phyloP scores from a whole-genome alignment of 2,888 invertebrate genomes.

The Leucoptera coffeella region DNA sequence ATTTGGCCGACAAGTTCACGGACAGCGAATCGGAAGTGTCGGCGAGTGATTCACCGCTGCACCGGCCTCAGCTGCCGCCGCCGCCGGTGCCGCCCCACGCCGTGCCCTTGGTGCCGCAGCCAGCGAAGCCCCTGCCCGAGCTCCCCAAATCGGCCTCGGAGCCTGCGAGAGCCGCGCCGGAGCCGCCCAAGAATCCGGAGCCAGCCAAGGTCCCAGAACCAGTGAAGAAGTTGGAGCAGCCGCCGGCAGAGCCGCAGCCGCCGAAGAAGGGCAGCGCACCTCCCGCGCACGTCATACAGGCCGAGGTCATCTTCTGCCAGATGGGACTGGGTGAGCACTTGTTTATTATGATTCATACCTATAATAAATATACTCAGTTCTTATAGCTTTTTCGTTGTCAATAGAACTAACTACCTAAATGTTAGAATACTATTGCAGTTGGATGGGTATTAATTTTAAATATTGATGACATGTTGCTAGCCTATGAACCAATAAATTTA shows the following conservation, averaged over 20 bases:
- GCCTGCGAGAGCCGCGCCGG: slow-evolving; percentile 10
- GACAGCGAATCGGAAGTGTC: slow-evolving; percentile 50
- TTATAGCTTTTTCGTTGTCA: too few species aligned
- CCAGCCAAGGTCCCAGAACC: slow-evolving; percentile 8
- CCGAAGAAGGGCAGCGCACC: slow-evolving; percentile 9
- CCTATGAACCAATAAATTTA: too few species aligned
- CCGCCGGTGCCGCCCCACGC: slow-evolving; percentile 8
- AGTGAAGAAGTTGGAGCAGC: neutral
- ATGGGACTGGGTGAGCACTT: slow-evolving; percentile 64
- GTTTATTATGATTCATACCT: too few species aligned
- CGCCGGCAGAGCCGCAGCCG: slow-evolving; percentile 6
- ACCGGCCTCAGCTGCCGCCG: slow-evolving; percentile 18
- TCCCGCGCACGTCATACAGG: slow-evolving; percentile 50
- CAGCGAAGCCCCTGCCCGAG: slow-evolving; percentile 8
- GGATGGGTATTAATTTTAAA: too few species aligned
- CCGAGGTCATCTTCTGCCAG: slow-evolving; percentile 65
- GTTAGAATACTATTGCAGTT: too few species aligned
- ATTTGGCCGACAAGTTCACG: slow-evolving; percentile 50
- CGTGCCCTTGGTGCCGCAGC: slow-evolving; percentile 9
- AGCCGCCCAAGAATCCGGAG: slow-evolving; percentile 11
- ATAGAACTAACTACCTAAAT: too few species aligned
- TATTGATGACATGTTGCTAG: too few species aligned
- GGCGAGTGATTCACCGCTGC: slow-evolving; percentile 41
- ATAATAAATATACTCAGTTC: too few species aligned
- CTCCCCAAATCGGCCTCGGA: slow-evolving; percentile 5